A percentile compares a stretch with the other conserved stretches of the same genome.
phyloP scores from a whole-genome alignment of 2,888 invertebrate species.

The Oscheius myriophilus region DNA sequence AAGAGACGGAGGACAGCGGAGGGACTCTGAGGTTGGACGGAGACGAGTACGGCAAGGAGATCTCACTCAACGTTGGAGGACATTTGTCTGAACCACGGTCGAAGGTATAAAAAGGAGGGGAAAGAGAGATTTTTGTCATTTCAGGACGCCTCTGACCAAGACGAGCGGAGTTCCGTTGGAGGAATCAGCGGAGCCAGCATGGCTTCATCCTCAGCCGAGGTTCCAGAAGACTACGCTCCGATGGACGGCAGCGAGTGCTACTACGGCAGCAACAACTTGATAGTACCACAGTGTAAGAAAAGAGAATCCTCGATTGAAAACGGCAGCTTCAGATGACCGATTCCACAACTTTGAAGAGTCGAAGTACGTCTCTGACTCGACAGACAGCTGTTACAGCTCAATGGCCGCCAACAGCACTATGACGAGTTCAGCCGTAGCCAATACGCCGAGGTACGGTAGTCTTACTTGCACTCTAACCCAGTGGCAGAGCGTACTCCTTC shows the following conservation, averaged over 20 bases:
- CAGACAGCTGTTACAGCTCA: slow-evolving; percentile 60
- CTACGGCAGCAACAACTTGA: slow-evolving; percentile 23
- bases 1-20: slow-evolving; percentile 32
- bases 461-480: background rate
- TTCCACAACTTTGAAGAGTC: slow-evolving; percentile 34
- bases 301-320: background rate
- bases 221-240: slow-evolving; percentile 24
- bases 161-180: slow-evolving; percentile 29
- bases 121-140: background rate
- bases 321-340: slow-evolving; percentile 14
- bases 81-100: slow-evolving; percentile 1
- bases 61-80: slow-evolving; percentile 10
- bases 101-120: background rate
- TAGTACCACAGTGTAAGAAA: slow-evolving; percentile 33
- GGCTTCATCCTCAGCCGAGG: slow-evolving; percentile 9
- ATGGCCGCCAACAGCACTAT: slow-evolving; percentile 37
- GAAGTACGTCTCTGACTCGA: slow-evolving; percentile 49
- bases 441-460: slow-evolving; percentile 10
- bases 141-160: slow-evolving; percentile 18
- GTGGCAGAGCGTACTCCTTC: slow-evolving; percentile 47
- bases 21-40: slow-evolving; percentile 34
- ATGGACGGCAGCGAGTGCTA: slow-evolving; percentile 33
- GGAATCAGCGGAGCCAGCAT: slow-evolving; percentile 12
- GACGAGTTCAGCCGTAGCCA: slow-evolving; percentile 15
- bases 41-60: slow-evolving; percentile 16